Evolutionary conservation across 2,797 vertebrate species (phyloP).

Genomic region (Argya squamiceps): DNA sequence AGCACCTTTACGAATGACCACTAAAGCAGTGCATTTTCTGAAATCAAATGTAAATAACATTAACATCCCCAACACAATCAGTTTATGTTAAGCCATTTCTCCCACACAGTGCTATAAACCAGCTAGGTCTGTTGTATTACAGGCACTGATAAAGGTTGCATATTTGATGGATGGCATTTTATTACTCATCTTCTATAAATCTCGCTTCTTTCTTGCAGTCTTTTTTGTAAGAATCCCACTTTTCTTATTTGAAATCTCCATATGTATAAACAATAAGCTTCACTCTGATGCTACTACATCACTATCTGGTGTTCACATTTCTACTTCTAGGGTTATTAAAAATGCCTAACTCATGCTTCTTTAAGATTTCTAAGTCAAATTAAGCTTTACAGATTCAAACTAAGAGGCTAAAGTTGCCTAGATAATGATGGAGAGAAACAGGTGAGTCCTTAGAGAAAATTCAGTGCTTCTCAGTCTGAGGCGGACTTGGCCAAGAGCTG

Average conservation of each 20-base stretch:
- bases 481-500: neutral
- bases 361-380: neutral
- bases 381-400: neutral
- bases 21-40: neutral
- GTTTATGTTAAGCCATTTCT: conserved; percentile 13
- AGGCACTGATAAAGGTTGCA: neutral
- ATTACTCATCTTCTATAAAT: conserved; percentile 13
- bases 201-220: neutral
- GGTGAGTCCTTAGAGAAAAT: neutral
- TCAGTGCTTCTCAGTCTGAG: neutral
- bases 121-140: neutral
- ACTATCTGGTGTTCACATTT: neutral
- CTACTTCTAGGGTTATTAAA: neutral
- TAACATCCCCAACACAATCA: neutral
- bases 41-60: neutral
- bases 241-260: neutral
- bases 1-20: neutral
- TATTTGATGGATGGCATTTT: conserved; percentile 1
- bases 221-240: neutral
- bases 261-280: neutral
- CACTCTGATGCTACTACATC: neutral
- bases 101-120: neutral
- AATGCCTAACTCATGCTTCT: neutral
- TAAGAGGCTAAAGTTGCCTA: neutral
- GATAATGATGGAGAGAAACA: neutral